Percentiles rank a stretch among this genome's conserved stretches.
Conservation (phyloP, 2,113 vertebrate genomes). For the Butastur rufipennis region DNA sequence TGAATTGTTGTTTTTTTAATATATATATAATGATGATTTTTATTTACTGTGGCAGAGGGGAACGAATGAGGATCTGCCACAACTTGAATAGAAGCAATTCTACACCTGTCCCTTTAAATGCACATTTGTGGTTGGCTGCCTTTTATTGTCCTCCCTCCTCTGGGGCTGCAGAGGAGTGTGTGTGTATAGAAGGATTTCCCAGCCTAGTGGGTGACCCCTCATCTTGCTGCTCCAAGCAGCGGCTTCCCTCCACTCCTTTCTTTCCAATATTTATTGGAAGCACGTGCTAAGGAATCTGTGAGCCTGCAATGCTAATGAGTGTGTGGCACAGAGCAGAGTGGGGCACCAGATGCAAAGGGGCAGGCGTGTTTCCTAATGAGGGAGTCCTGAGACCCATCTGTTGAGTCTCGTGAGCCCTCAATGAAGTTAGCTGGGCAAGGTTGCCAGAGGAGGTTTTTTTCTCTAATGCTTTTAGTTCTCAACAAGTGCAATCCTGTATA, state of each 20-base stretch:
- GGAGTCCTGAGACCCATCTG: conserved; percentile 70
- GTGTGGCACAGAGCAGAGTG: neutral
- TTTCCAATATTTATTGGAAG: conserved; percentile 55
- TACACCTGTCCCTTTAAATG: conserved; percentile 52
- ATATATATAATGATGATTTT: conserved; percentile 16
- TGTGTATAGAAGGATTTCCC: neutral
- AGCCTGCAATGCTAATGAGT: conserved; percentile 6
- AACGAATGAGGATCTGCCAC: conserved; percentile 21
- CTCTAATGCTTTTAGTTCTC: conserved; percentile 64
- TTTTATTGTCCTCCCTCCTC: neutral
- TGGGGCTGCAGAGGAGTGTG: neutral
- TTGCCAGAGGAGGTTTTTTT: conserved; percentile 38
- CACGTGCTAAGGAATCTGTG: conserved; percentile 66
- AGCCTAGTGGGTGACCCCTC: neutral
- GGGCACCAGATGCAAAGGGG: conserved; percentile 51
- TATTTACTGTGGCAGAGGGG: conserved; percentile 49
- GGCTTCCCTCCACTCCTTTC: neutral
- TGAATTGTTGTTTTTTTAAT: neutral
- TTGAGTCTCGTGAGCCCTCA: conserved; percentile 65
- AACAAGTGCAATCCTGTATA: conserved; percentile 74
- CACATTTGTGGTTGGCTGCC: neutral
- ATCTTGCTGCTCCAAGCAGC: neutral
- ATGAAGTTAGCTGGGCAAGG: conserved; percentile 52
- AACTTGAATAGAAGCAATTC: conserved; percentile 25
- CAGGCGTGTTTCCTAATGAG: conserved; percentile 10